Conservation (phyloP, 1,140 invertebrate genomes). For the Drosophila neocordata region DNA sequence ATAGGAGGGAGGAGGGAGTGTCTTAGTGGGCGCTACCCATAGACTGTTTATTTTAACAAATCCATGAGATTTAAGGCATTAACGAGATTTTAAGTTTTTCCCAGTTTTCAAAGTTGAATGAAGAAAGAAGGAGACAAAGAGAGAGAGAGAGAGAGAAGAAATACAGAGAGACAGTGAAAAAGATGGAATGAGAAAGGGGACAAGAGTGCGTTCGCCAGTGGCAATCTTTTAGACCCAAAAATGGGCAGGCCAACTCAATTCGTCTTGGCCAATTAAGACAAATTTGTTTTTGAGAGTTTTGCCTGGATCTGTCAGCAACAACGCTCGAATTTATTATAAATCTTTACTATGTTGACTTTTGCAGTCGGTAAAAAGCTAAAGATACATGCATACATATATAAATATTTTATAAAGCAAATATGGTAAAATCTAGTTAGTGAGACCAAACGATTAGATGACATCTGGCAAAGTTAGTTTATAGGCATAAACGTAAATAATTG, state of each 20-base stretch:
- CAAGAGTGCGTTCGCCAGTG: constrained; percentile 33
- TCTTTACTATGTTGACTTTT: constrained; percentile 28
- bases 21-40: constrained; percentile 28
- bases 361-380: background rate
- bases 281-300: constrained; percentile 54
- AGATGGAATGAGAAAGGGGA: constrained; percentile 14
- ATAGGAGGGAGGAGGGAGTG: constrained; percentile 11
- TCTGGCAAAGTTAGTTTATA: constrained; percentile 21
- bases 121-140: constrained; percentile 27
- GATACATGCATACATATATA: constrained; percentile 35
- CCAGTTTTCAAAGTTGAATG: constrained; percentile 9
- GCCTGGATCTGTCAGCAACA: constrained; percentile 32
- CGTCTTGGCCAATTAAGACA: constrained; percentile 64
- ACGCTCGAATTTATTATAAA: constrained; percentile 53
- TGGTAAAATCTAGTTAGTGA: constrained; percentile 49
- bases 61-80: constrained; percentile 52
- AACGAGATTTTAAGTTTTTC: constrained; percentile 57
- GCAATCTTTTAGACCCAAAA: constrained; percentile 32
- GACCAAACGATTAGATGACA: constrained; percentile 43
- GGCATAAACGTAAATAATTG: constrained; percentile 41
- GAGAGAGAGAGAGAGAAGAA: background rate
- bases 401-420: constrained; percentile 50
- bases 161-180: background rate
- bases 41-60: constrained; percentile 57
- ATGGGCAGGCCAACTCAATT: constrained; percentile 50